These are phyloP conservation scores for Sinonovacula constricta DNA, from an alignment of 1,140 invertebrate species.

Conservation along the genomic window DNA sequence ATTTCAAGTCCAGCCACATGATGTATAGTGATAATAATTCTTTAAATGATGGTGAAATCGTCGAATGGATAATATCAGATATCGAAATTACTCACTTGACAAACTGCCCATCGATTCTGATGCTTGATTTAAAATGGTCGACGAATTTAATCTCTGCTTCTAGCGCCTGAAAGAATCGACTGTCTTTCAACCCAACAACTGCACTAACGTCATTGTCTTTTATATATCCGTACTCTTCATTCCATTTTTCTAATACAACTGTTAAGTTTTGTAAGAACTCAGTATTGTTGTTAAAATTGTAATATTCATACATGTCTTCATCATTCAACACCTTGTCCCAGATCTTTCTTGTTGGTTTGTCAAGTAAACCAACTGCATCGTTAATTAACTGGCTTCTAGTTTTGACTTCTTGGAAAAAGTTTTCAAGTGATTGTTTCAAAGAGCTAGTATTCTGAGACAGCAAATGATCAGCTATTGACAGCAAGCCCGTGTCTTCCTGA, in stretches of 20 bases:
- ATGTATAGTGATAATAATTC: too few species aligned
- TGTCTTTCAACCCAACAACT: too few species aligned
- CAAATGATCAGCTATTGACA: constrained; percentile 52
- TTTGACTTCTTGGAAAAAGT: constrained; percentile 64
- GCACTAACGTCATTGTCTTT: constrained; percentile 46
- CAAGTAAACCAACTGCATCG: constrained; percentile 60
- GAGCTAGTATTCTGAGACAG: constrained; percentile 51
- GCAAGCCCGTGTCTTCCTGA: constrained; percentile 40
- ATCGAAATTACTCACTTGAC: constrained; percentile 18
- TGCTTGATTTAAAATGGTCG: constrained; percentile 29
- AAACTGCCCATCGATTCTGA: constrained; percentile 32
- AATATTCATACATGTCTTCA: constrained; percentile 64
- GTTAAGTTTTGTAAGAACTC: constrained; percentile 52
- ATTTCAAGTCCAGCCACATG: too few species aligned
- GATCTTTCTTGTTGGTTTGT: constrained; percentile 34
- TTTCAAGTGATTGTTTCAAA: constrained; percentile 48
- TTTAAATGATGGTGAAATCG: too few species aligned
- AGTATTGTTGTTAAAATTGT: constrained; percentile 55
- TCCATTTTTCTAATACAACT: constrained; percentile 46
- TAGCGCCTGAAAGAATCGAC: too few species aligned
- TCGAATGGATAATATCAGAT: too few species aligned
- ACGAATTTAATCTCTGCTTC: too few species aligned
- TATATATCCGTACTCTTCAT: constrained; percentile 25
- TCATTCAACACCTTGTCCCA: constrained; percentile 63
- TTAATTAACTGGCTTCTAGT: constrained; percentile 62